phyloP scores from a whole-genome alignment of 2,113 vertebrate genomes.

The Neoarius graeffei region DNA sequence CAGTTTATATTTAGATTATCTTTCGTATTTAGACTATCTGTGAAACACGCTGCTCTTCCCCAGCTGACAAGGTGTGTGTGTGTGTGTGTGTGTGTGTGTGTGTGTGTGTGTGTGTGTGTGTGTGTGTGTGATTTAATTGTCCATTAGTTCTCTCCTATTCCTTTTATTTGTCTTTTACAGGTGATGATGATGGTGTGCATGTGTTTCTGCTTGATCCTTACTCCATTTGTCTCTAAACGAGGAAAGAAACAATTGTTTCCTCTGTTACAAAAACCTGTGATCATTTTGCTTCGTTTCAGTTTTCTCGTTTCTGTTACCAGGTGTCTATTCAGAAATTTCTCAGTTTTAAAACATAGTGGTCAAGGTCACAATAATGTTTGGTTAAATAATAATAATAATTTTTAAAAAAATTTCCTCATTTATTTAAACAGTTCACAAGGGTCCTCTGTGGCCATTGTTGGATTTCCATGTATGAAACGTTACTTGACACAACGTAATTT shows the following conservation, averaged over 20 bases:
- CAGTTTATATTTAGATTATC: neutral
- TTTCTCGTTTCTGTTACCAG: neutral
- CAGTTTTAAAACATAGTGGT: neutral
- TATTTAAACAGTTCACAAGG: neutral
- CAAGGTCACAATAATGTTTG: neutral
- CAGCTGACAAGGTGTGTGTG: neutral
- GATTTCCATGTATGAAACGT: neutral
- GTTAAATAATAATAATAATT: neutral
- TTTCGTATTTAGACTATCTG: conserved; percentile 46
- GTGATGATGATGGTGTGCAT: neutral
- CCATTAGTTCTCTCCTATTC: neutral
- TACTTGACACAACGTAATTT: neutral
- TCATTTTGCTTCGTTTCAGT: neutral
- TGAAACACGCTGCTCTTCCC: conserved; percentile 19
- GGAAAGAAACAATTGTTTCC: conserved; percentile 20
- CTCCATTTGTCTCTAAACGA: conserved; percentile 2
- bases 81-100: neutral
- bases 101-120: neutral
- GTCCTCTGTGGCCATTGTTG: neutral
- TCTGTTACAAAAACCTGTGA: conserved; percentile 9
- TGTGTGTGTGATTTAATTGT: conserved; percentile 17
- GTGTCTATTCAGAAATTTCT: neutral
- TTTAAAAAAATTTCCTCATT: neutral
- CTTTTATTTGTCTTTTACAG: conserved; percentile 16
- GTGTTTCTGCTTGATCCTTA: neutral